Percentiles rank a stretch among this genome's conserved stretches.
These are phyloP conservation scores for Glaucopsyche alexis DNA, from an alignment of 2,888 invertebrate species.

Conservation along the genomic window DNA sequence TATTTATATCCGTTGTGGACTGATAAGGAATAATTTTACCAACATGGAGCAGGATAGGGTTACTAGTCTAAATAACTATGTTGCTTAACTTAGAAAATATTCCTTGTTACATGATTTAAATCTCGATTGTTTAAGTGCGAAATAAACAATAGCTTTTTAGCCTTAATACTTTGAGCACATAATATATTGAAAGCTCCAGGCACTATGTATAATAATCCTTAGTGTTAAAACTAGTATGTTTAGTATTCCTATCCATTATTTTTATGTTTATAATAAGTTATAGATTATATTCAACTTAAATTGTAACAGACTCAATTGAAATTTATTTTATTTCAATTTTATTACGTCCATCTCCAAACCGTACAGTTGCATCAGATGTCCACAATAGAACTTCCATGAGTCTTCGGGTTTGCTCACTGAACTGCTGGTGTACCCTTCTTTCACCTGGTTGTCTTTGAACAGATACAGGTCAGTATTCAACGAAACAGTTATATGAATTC, in stretches of 20 bases:
- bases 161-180: too few species aligned
- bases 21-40: not conserved
- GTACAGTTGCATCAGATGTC: conserved; percentile 51
- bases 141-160: not conserved
- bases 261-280: too few species aligned
- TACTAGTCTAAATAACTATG: not conserved
- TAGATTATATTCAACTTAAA: not conserved
- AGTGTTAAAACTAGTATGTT: too few species aligned
- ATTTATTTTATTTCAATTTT: conserved; percentile 13
- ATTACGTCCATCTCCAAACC: conserved; percentile 47
- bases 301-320: not conserved
- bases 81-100: too few species aligned
- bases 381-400: conserved; percentile 54
- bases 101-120: too few species aligned
- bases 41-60: not conserved
- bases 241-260: too few species aligned
- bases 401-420: conserved; percentile 55
- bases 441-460: conserved; percentile 57
- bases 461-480: conserved; percentile 63
- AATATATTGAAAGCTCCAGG: too few species aligned
- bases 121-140: not conserved
- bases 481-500: conserved; percentile 62
- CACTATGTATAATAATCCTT: too few species aligned
- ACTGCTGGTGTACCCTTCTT: conserved; percentile 48
- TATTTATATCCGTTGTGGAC: too few species aligned